Evolutionary conservation across 1,140 invertebrate genomes (phyloP).

Genomic region (Neuroterus valhalla): DNA sequence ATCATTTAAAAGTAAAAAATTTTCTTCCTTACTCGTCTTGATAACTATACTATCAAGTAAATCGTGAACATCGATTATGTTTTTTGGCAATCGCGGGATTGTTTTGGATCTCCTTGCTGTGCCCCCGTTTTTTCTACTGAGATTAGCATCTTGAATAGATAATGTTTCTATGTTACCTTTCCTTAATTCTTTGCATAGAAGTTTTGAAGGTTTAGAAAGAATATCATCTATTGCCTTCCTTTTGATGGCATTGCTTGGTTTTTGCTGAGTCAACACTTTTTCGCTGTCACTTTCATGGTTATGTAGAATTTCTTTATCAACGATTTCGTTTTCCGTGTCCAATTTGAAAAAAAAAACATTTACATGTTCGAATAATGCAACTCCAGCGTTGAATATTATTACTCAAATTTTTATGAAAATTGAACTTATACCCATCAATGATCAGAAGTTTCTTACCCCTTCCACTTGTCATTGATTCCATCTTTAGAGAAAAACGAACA

Average conservation of each 20-base stretch:
- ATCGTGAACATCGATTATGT: no score
- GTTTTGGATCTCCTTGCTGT: not conserved
- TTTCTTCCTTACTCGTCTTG: no score
- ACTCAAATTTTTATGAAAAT: not conserved
- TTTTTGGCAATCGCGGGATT: not conserved
- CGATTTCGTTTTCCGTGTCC: no score
- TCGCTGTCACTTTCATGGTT: not conserved
- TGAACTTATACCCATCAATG: no score
- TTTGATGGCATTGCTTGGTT: no score
- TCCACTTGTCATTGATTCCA: no score
- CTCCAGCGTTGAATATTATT: not conserved
- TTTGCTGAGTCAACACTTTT: no score
- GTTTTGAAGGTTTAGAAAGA: no score
- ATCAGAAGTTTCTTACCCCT: no score
- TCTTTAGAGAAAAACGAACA: no score
- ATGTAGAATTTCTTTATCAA: not conserved
- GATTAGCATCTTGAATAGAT: not conserved
- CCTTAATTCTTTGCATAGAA: not conserved
- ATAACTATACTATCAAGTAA: no score
- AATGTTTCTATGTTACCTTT: not conserved
- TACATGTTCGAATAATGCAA: no score
- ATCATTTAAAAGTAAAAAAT: conserved; percentile 18
- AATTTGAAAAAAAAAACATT: not conserved
- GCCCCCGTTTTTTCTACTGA: not conserved
- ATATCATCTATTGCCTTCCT: not conserved